phyloP scores from a whole-genome alignment of 2,113 vertebrate species.

The Odobenus rosmarus region DNA sequence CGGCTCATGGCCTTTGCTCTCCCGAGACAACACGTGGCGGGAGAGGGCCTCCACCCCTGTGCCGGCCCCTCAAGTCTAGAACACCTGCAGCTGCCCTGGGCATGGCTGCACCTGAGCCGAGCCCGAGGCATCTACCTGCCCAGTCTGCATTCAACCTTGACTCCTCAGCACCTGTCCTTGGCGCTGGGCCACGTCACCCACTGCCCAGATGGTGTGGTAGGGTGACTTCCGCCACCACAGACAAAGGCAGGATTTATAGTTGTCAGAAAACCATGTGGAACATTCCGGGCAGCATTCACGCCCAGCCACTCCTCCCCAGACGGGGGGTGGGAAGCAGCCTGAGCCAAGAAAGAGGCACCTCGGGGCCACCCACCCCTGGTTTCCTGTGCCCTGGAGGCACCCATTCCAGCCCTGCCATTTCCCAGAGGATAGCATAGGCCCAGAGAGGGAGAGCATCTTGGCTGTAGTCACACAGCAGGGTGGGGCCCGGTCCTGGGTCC shows the following conservation, averaged over 20 bases:
- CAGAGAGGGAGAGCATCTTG: background rate
- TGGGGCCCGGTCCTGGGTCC: background rate
- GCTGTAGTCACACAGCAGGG: background rate
- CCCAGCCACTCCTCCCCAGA: background rate
- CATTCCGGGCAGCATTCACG: background rate
- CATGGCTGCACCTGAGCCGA: background rate
- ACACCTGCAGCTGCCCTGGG: background rate
- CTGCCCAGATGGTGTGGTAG: background rate
- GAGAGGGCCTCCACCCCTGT: background rate
- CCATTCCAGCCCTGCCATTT: background rate
- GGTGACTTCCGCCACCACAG: background rate
- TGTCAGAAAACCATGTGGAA: background rate
- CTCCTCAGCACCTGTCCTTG: background rate
- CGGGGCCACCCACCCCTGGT: background rate
- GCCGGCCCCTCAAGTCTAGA: accelerated
- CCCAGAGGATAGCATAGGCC: background rate
- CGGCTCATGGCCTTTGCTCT: accelerated
- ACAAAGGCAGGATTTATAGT: background rate
- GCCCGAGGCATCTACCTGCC: background rate
- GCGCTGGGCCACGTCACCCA: background rate
- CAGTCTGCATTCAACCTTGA: background rate
- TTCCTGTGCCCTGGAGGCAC: accelerated
- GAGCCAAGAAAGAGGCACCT: background rate
- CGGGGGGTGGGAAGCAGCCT: background rate
- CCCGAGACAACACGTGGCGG: accelerated